A percentile compares a stretch with the other conserved stretches of the same genome.
These are phyloP conservation scores for Halesus radiatus DNA, from an alignment of 1,140 invertebrate genomes.

Conservation along the genomic window DNA sequence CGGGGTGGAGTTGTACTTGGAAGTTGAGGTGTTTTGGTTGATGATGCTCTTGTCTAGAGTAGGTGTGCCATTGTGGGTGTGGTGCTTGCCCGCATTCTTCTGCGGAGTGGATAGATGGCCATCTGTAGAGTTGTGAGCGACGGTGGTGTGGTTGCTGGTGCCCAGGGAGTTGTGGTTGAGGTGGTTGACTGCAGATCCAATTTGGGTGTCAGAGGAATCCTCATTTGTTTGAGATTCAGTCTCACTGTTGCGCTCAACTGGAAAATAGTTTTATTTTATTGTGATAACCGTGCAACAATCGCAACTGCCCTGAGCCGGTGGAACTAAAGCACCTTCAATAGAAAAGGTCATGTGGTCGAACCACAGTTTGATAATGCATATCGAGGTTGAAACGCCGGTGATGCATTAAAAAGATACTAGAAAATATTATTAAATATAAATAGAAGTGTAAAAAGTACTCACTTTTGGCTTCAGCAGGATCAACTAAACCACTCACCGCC, in stretches of 20 bases:
- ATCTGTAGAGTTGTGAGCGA: constrained; percentile 73
- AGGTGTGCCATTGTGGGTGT: constrained; percentile 72
- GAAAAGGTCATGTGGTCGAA: no score
- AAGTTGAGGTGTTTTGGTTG: constrained; percentile 55
- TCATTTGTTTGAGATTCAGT: constrained; percentile 89
- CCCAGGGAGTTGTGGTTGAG: constrained; percentile 59
- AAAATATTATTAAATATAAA: not conserved
- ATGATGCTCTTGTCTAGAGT: constrained; percentile 62
- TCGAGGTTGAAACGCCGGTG: no score
- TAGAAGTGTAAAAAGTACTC: constrained; percentile 55
- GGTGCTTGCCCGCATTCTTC: constrained; percentile 76
- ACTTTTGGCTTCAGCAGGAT: constrained; percentile 73
- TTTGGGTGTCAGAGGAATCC: constrained; percentile 81
- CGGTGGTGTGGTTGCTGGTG: constrained; percentile 78
- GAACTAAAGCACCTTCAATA: no score
- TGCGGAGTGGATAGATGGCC: constrained; percentile 74
- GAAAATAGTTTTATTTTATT: not conserved
- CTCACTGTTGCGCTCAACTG: constrained; percentile 88
- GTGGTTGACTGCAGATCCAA: constrained; percentile 62
- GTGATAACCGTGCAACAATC: no score
- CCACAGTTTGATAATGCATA: not conserved
- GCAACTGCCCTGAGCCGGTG: no score
- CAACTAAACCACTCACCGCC: constrained; percentile 85
- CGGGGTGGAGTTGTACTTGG: constrained; percentile 69
- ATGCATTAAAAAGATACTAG: not conserved